Base-by-base conservation (phyloP, 2,113 vertebrate species). In the Galemys pyrenaicus region DNA sequence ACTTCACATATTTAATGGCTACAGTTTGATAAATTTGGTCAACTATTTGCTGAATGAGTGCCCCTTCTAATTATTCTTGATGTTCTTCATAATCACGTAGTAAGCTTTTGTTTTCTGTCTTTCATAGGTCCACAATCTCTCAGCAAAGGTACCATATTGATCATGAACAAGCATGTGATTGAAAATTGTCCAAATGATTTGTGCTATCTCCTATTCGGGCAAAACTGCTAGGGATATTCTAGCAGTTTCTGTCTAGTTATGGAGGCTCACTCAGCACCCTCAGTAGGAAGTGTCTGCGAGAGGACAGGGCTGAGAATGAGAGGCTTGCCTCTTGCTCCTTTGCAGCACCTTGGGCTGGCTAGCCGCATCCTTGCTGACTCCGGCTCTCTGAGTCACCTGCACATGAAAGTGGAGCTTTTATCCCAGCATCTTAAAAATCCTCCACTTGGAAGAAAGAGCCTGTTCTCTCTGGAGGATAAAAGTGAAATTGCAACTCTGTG, bases 341-440 rank as follows among this genome's bases (percentile, higher is more conserved):
- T 35, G 32, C 8, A 51, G 60, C 89, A 73, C 41, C 81, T 30
- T 65, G 78, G 70, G 58, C 86, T 20, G 9, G 62, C 54, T 79
- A 62, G 15, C 62, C 74, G 12, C 62, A 87, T 73, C 67, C 87
- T 85, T 71, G 87, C 91, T 94, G 85, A 87, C 73, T 92, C 73
- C 51, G 49, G 91, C 56, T 95, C 70, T 86, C 92, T 95, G 80
- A 93, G 75, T 96, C 88, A 95, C 73, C 64, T 1, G 1, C 37
- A 93, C 56, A 84, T 82, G 87, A 96, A 96, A 96, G 35, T 6
- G 19, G 37, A 95, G 35, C 89, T 92, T 97, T 97, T n/a, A 96
- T 95, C 67, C 87, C 62, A 32, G 80, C 87, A 68, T 87, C 79
- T 92, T 67, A 64, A 96, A 95, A 93, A 89, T n/a, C n/a, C 12